Evolutionary conservation across 2,113 vertebrate genomes (phyloP).

Genomic region (Tor tambroides): DNA sequence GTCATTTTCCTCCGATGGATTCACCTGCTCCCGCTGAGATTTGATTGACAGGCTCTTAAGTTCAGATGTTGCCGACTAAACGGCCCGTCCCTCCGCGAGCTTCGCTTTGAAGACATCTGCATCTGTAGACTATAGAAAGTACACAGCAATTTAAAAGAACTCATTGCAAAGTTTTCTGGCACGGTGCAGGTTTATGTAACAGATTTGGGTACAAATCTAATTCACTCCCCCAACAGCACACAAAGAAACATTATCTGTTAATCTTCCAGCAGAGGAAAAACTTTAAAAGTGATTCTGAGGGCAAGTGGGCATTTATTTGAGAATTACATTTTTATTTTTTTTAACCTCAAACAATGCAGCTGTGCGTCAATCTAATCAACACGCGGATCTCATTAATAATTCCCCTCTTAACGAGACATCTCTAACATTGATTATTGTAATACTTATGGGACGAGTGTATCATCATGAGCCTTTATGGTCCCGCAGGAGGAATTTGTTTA

Average conservation of each 20-base stretch:
- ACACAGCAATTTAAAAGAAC: constrained; percentile 13
- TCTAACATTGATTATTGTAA: constrained; percentile 9
- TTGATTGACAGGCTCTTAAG: constrained; percentile 36
- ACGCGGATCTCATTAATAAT: constrained; percentile 13
- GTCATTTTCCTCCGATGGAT: constrained; percentile 38
- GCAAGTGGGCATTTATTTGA: constrained; percentile 9
- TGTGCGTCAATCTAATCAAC: constrained; percentile 15
- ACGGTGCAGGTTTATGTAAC: constrained; percentile 23
- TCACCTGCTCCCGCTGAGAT: constrained; percentile 15
- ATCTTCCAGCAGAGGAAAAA: constrained; percentile 18
- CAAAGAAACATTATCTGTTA: constrained; percentile 22
- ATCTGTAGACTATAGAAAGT: constrained; percentile 11
- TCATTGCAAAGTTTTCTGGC: constrained; percentile 11
- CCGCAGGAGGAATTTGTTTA: not conserved
- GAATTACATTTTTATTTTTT: not conserved
- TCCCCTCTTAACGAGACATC: not conserved
- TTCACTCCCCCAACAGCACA: constrained; percentile 4
- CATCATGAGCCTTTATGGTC: not conserved
- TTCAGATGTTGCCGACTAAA: constrained; percentile 25
- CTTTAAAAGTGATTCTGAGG: constrained; percentile 29
- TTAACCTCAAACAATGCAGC: constrained; percentile 17
- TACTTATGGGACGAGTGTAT: not conserved
- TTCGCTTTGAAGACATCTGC: constrained; percentile 27
- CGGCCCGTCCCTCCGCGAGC: not conserved
- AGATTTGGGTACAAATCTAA: constrained; percentile 33